Evolutionary conservation across 1,140 invertebrate species (phyloP).

Genomic region (Drosophila takahashii): DNA sequence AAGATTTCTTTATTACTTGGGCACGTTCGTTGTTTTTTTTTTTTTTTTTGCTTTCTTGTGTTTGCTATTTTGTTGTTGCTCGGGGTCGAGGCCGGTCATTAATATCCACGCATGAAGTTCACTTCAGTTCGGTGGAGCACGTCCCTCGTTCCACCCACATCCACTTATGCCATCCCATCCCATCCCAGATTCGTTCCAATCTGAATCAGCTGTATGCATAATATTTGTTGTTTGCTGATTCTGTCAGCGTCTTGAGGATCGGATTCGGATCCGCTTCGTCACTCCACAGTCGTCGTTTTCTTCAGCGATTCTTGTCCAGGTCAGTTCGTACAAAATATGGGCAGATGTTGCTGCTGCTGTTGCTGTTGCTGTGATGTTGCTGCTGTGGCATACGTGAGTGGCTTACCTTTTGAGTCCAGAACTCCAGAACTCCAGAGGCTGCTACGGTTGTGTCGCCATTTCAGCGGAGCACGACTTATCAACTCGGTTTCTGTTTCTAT

Average conservation of each 20-base stretch:
- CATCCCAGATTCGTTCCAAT: slow-evolving; percentile 51
- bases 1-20: slow-evolving; percentile 83
- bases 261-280: slow-evolving; percentile 72
- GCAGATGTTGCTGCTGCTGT: slow-evolving; percentile 4
- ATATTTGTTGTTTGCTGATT: slow-evolving; percentile 72
- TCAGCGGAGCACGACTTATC: slow-evolving; percentile 68
- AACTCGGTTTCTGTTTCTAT: slow-evolving; percentile 35
- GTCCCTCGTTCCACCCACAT: slow-evolving; percentile 14
- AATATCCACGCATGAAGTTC: slow-evolving; percentile 79
- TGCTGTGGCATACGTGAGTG: slow-evolving; percentile 58
- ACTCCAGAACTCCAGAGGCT: slow-evolving; percentile 19
- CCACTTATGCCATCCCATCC: not conserved
- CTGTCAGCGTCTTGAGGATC: slow-evolving; percentile 61
- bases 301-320: slow-evolving; percentile 51
- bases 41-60: slow-evolving; percentile 14
- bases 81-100: slow-evolving; percentile 84
- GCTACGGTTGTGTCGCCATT: slow-evolving; percentile 60
- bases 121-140: slow-evolving; percentile 22
- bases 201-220: slow-evolving; percentile 80
- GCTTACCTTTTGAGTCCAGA: slow-evolving; percentile 35
- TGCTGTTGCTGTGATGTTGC: slow-evolving; percentile 4
- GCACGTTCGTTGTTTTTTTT: slow-evolving; percentile 63
- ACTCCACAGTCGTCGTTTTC: slow-evolving; percentile 31
- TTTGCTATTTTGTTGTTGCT: slow-evolving; percentile 26
- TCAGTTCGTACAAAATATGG: slow-evolving; percentile 28